These are phyloP conservation scores for Stramonita haemastoma DNA, from an alignment of 2,888 invertebrate species.

Conservation along the genomic window DNA sequence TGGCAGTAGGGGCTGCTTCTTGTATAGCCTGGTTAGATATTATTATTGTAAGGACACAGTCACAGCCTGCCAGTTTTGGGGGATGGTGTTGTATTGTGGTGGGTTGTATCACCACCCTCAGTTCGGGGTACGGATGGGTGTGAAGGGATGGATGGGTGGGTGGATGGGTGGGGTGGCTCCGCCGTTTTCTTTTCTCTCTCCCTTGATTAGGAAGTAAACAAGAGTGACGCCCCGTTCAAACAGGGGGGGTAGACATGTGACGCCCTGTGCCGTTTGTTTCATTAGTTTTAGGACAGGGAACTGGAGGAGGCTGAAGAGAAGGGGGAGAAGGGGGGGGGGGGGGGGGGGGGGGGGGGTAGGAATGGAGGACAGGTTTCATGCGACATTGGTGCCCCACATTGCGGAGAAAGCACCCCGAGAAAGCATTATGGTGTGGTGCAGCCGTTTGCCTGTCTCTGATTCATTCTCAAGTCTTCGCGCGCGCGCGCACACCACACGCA, in stretches of 20 bases:
- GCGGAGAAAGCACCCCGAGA: too few relatives aligned
- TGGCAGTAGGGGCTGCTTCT: neutral
- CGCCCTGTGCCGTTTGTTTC: neutral
- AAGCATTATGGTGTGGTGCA: too few relatives aligned
- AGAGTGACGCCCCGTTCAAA: slow-evolving; percentile 7
- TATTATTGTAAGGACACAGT: neutral
- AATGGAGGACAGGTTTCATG: too few relatives aligned
- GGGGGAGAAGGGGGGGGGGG: neutral
- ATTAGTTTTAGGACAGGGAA: neutral
- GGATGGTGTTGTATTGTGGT: too few relatives aligned
- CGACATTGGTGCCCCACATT: too few relatives aligned
- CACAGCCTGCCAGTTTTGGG: neutral
- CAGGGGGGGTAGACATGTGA: neutral
- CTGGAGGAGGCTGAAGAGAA: neutral
- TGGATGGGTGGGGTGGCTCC: too few relatives aligned
- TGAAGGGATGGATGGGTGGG: too few relatives aligned
- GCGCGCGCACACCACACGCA: too few relatives aligned
- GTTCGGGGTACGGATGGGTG: too few relatives aligned
- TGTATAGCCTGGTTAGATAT: neutral
- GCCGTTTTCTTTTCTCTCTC: neutral
- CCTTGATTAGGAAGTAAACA: slow-evolving; percentile 19
- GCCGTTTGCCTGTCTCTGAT: too few relatives aligned
- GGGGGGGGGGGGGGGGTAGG: neutral
- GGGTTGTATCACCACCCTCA: too few relatives aligned
- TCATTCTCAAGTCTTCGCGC: too few relatives aligned